Base-by-base conservation (phyloP, 1,140 invertebrate genomes). In the Matsumurasca onukii region DNA sequence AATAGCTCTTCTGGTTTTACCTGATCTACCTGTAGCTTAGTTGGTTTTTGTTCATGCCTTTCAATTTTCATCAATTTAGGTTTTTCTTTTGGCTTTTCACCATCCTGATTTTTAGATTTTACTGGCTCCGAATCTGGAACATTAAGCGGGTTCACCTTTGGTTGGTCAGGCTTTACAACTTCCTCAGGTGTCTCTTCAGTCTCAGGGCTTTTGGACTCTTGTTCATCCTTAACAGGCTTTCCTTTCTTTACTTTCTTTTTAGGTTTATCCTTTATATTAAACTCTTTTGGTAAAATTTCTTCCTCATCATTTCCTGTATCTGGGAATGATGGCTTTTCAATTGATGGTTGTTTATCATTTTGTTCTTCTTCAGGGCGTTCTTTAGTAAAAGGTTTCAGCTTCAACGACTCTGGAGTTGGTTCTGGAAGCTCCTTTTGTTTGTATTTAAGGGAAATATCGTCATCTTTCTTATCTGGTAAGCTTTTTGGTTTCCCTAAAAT, bases 1-100 rank as follows among this genome's bases (percentile, higher is more conserved):
- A 88, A 89, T 69, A 85, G 82, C 12, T 82, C 76, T 69, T 82
- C 81, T 65, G 81, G 76, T 57, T 71, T 65, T 29, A 66, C 30
- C 25, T 68, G 45, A 1, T 48, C 68, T 39, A 73, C 57, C 67
- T 73, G 69, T 2, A 74, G 3, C 68, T 75, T 75, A 3, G 68
- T 71, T 29, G 72, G 70, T 65, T 74, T 73, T 22, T 74, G 65
- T 72, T 74, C 71, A 67, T 69, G 69, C 29, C 64, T 62, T 72
- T 76, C 74, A 24, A 74, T 61, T 45, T 73, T 75, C 61, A 69
- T 72, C 17, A 67, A 3, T 55, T 76, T 73, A 25, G 70, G 66
- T 63, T 69, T 57, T 31, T 70, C 69, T 55, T 29, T 51, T 13
- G 59, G 48, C 31, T 76, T 74, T 68, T 76, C 74, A 1, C 73